Percentiles rank a stretch among this genome's conserved stretches.
phyloP scores from a whole-genome alignment of 2,797 vertebrate genomes.

The Falco naumanni region DNA sequence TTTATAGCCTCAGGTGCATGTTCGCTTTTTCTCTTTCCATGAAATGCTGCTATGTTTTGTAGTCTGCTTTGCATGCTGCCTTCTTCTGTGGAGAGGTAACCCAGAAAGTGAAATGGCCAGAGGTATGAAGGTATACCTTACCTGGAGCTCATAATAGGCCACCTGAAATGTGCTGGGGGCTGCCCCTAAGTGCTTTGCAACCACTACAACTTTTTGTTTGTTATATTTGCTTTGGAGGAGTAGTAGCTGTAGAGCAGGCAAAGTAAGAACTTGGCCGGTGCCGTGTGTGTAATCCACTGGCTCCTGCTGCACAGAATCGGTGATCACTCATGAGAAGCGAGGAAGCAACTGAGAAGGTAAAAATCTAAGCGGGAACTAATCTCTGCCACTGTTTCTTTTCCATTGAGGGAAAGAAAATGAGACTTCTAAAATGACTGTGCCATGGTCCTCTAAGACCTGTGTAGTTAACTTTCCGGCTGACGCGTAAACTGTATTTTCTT shows the following conservation, averaged over 20 bases:
- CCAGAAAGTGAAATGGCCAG: not conserved
- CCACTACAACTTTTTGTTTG: not conserved
- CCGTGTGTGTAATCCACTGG: not conserved
- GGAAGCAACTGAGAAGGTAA: not conserved
- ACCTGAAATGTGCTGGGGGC: not conserved
- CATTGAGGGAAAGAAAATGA: not conserved
- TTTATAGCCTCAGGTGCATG: not conserved
- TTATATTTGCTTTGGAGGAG: not conserved
- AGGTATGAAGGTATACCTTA: not conserved
- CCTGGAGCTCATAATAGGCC: not conserved
- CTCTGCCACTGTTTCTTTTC: not conserved
- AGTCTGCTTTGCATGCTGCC: not conserved
- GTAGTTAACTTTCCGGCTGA: not conserved
- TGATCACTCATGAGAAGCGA: not conserved
- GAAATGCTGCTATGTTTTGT: not conserved
- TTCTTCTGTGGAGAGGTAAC: not conserved
- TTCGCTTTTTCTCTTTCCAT: not conserved
- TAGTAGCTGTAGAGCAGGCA: not conserved
- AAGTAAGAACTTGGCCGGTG: not conserved
- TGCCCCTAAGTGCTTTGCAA: not conserved
- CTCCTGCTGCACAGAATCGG: not conserved
- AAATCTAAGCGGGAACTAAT: not conserved
- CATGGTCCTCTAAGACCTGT: not conserved
- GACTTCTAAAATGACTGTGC: not conserved
- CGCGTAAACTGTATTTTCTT: not conserved